phyloP scores from a whole-genome alignment of 2,113 vertebrate genomes.

The Sardina pilchardus region DNA sequence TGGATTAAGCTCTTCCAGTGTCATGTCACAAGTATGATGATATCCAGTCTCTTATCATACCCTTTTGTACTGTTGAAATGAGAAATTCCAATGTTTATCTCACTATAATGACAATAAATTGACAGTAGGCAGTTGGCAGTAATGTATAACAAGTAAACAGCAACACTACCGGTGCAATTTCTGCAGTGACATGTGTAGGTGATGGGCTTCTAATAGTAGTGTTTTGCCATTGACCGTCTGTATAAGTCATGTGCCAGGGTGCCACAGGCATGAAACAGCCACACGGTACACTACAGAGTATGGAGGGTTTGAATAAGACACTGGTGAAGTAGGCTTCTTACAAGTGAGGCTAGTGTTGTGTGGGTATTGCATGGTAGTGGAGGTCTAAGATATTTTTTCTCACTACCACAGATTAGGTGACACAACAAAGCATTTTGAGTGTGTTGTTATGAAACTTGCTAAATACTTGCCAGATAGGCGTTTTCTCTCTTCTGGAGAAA shows the following conservation, averaged over 20 bases:
- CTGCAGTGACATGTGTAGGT: not conserved
- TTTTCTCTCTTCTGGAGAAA: not conserved
- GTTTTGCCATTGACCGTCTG: not conserved
- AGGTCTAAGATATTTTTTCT: not conserved
- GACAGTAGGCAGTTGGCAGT: not conserved
- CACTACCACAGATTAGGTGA: not conserved
- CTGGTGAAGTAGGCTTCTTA: not conserved
- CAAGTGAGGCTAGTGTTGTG: not conserved
- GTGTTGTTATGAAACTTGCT: not conserved
- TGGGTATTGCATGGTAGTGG: not conserved
- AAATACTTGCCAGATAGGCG: not conserved
- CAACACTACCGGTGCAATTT: not conserved
- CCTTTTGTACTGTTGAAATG: not conserved
- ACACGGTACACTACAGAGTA: not conserved
- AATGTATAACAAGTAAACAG: not conserved
- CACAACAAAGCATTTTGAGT: not conserved
- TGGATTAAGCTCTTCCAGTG: not conserved
- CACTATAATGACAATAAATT: not conserved
- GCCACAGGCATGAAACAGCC: not conserved
- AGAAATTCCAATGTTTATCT: not conserved
- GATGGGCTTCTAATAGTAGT: constrained; percentile 1
- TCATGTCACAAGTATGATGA: not conserved
- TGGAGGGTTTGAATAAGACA: not conserved
- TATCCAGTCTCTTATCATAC: not conserved
- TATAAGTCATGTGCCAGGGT: not conserved